A percentile compares a stretch with the other conserved stretches of the same genome.
Conservation (phyloP, 1,140 invertebrate species). For the Drosophila carrolli region DNA sequence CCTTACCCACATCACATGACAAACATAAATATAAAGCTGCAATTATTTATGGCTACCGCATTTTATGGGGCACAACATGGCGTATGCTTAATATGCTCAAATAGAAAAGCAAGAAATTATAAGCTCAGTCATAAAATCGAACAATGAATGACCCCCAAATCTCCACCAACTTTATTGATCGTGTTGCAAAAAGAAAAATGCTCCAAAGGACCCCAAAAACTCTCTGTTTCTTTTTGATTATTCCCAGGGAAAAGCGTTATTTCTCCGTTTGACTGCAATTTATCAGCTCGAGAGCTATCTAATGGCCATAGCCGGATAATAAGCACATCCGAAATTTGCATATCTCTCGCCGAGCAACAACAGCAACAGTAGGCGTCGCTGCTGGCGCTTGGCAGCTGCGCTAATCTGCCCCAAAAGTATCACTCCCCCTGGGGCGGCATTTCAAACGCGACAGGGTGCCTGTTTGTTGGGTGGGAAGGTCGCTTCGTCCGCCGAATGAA, state of each 20-base stretch:
- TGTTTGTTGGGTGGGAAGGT: slow-evolving; percentile 1
- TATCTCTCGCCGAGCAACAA: slow-evolving; percentile 30
- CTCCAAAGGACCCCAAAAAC: slow-evolving; percentile 8
- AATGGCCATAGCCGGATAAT: slow-evolving; percentile 40
- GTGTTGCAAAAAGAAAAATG: slow-evolving; percentile 1
- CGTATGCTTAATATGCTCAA: slow-evolving; percentile 62
- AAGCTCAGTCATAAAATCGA: slow-evolving; percentile 40
- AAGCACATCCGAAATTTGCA: slow-evolving; percentile 45
- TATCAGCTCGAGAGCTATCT: slow-evolving; percentile 34
- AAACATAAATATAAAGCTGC: slow-evolving; percentile 52
- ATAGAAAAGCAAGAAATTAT: slow-evolving; percentile 31
- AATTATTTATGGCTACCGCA: slow-evolving; percentile 51
- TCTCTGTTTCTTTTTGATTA: slow-evolving; percentile 4
- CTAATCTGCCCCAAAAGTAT: slow-evolving; percentile 62
- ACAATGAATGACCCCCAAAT: slow-evolving; percentile 24
- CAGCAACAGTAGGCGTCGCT: slow-evolving; percentile 18
- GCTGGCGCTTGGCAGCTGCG: slow-evolving; percentile 54
- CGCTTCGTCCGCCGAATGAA: slow-evolving; percentile 3
- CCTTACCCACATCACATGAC: slow-evolving; percentile 41
- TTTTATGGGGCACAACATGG: slow-evolving; percentile 50
- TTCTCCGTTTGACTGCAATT: slow-evolving; percentile 27
- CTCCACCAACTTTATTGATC: slow-evolving; percentile 28
- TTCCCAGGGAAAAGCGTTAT: background rate
- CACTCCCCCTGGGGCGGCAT: slow-evolving; percentile 25
- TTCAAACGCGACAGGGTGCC: slow-evolving; percentile 28